Evolutionary conservation across 2,888 invertebrate species (phyloP), one percentile per base, ranked within the genome.

Genomic region (Neoaliturus tenellus): DNA sequence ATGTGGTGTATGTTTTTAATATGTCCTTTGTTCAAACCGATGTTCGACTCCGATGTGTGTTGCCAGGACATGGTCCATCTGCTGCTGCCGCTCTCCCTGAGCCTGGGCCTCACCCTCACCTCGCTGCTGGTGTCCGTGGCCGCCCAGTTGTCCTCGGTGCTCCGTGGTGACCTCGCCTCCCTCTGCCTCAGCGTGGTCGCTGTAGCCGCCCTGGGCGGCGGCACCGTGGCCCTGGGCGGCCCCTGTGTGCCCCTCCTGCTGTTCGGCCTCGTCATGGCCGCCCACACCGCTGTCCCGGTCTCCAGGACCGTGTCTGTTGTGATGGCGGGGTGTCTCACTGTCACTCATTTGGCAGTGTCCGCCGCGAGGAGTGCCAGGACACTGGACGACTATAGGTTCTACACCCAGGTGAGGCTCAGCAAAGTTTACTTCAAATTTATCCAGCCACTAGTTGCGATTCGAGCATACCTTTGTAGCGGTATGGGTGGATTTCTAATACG

Each of bases 211-310:
- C 91, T 94, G 0, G 93, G 94, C 0, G 91, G 92, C 1, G 93
- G 94, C 8, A 93, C 93, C n/a, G 90, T 95, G 73, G 89, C 92
- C 35, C 91, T 94, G 88, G 93, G 93, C 0, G 93, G 93, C 3
- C 91, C 93, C 83, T 93, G 92, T 87, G 93, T 93, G 28, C 93
- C 93, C 14, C 88, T 96, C 87, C 95, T 96, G 0, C 92, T 97
- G 51, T 97, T 96, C 89, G 95, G 95, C 39, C 92, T 96, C 1
- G 93, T 97, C 87, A 91, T 97, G 91, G 95, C 95, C 89, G 94
- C 95, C 84, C 96, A 97, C 89, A 97, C 97, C 81, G 96, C 97
- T 95, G 93, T 97, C 91, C 96, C 97, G 0, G 93, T 97, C 87
- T 94, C 96, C 0, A 92, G 95, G 88, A 91, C 94, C 0, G 94